Evolutionary conservation across 2,113 vertebrate species (phyloP).

Genomic region (Prolemur simus): DNA sequence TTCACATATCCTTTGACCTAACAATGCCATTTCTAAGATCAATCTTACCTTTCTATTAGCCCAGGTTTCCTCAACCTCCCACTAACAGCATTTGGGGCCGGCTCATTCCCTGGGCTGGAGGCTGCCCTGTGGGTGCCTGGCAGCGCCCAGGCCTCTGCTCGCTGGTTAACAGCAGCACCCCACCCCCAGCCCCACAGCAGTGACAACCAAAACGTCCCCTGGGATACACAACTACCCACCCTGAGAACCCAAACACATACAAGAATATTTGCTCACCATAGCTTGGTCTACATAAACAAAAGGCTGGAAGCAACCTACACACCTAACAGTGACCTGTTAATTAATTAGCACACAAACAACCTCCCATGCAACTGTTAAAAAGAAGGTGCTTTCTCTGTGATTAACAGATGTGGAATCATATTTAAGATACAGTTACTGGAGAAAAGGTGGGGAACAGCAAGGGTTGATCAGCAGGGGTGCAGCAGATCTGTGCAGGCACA

Average conservation of each 20-base stretch:
- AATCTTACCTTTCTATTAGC: background rate
- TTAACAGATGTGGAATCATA: accelerated
- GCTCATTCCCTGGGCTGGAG: accelerated
- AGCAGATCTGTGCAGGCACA: accelerated
- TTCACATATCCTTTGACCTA: background rate
- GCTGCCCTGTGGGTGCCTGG: background rate
- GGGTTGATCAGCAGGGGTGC: accelerated
- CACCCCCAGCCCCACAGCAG: too few relatives aligned
- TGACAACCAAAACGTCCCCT: background rate
- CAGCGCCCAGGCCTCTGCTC: background rate
- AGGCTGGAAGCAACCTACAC: accelerated
- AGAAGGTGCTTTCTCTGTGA: accelerated
- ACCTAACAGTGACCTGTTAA: accelerated
- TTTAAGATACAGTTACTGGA: accelerated
- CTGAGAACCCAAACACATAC: background rate
- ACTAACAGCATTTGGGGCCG: background rate
- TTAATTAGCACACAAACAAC: accelerated
- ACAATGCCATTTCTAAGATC: background rate
- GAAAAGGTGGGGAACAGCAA: background rate
- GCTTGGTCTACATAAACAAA: background rate
- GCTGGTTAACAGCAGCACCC: background rate
- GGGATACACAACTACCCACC: background rate
- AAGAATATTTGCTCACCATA: background rate
- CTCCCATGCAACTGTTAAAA: accelerated
- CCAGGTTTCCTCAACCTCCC: background rate